Percentiles rank a stretch among this genome's conserved stretches.
These are phyloP conservation scores for Metallyticus violacea DNA, from an alignment of 2,888 invertebrate species.

Conservation along the genomic window DNA sequence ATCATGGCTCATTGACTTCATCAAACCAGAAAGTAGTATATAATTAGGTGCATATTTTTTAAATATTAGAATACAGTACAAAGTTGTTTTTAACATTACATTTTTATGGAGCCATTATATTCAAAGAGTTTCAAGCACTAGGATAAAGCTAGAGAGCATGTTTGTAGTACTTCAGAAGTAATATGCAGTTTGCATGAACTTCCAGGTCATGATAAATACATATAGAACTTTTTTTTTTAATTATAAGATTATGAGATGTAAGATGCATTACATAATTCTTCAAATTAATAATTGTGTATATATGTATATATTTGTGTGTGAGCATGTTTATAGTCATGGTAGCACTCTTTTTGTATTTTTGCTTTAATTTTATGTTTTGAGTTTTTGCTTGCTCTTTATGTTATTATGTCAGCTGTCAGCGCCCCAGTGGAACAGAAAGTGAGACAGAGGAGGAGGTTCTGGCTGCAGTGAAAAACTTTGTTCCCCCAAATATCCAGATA, in stretches of 20 bases:
- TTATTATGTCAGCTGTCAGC: constrained; percentile 34
- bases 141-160: background rate
- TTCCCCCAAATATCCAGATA: constrained; percentile 44
- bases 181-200: background rate
- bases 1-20: too few relatives aligned
- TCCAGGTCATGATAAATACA: background rate
- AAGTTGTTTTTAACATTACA: too few relatives aligned
- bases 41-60: too few relatives aligned
- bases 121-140: background rate
- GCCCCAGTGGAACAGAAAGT: constrained; percentile 68
- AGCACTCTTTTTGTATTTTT: background rate
- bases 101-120: too few relatives aligned
- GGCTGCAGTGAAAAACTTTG: constrained; percentile 42
- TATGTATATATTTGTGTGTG: background rate
- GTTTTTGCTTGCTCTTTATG: constrained; percentile 22
- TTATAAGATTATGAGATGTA: background rate
- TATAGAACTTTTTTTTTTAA: background rate
- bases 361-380: constrained; percentile 7
- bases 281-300: background rate
- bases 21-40: too few relatives aligned
- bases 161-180: background rate
- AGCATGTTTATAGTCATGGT: background rate
- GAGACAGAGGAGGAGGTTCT: constrained; percentile 70
- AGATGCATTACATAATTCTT: background rate
- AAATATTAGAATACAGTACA: too few relatives aligned